Percentiles rank a stretch among this genome's conserved stretches.
Conservation (phyloP, 2,888 invertebrate species). For the Pristionchus fissidentatus region DNA sequence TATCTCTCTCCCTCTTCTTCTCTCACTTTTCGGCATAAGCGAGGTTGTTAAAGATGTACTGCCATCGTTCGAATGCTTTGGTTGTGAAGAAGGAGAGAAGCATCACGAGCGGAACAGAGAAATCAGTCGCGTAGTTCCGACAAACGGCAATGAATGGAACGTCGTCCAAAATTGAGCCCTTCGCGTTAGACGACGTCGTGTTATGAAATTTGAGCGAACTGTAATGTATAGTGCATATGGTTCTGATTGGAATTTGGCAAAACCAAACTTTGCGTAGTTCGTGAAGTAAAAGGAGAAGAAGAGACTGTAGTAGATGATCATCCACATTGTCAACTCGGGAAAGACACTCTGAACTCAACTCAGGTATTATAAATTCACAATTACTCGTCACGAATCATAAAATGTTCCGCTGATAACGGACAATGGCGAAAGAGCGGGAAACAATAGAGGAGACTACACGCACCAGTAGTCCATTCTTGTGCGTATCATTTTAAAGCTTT, state of each 20-base stretch:
- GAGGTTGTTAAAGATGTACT: slow-evolving; percentile 32
- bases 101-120: slow-evolving; percentile 8
- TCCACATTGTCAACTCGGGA: not conserved
- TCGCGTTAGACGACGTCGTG: too few relatives aligned
- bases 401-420: too few relatives aligned
- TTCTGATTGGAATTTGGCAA: not conserved
- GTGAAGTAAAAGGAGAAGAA: not conserved
- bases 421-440: too few relatives aligned
- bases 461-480: too few relatives aligned
- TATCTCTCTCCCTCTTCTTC: not conserved
- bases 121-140: not conserved
- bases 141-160: not conserved
- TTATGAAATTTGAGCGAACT: too few relatives aligned
- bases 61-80: slow-evolving; percentile 42
- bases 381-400: too few relatives aligned
- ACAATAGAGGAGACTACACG: too few relatives aligned
- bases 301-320: not conserved
- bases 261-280: not conserved
- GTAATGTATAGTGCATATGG: not conserved
- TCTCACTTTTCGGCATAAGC: slow-evolving; percentile 33
- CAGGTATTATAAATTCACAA: not conserved
- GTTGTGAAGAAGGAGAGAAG: slow-evolving; percentile 19
- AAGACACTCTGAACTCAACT: not conserved
- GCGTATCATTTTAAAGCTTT: too few relatives aligned
- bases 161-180: not conserved